Conservation (phyloP, 2,888 invertebrate species). For the Itoplectis maculator region DNA sequence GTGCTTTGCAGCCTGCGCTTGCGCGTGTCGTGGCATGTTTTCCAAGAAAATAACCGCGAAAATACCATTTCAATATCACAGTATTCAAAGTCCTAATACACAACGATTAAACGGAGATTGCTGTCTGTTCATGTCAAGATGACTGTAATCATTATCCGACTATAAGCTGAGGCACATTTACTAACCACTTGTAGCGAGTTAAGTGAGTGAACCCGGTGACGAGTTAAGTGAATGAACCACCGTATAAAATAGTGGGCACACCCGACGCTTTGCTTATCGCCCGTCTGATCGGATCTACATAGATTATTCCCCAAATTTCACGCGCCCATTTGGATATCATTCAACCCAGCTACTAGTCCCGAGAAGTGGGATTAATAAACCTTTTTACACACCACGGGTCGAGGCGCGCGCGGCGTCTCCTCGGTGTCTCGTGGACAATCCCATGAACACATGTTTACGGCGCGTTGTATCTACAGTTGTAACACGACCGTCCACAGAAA, state of each 20-base stretch:
- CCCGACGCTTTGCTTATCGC: not conserved
- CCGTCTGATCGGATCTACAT: constrained; percentile 22
- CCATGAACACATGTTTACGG: constrained; percentile 10
- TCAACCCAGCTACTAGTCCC: not conserved
- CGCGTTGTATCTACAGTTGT: not conserved
- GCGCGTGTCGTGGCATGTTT: not conserved
- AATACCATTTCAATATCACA: not conserved
- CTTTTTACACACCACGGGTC: constrained; percentile 39
- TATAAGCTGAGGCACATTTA: not conserved
- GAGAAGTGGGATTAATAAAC: constrained; percentile 35
- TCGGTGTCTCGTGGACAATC: constrained; percentile 27
- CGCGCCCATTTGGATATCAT: constrained; percentile 14
- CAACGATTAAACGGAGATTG: not conserved
- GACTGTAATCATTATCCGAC: no score
- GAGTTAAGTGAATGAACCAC: not conserved
- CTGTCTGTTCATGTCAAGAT: no score
- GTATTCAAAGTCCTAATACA: not conserved
- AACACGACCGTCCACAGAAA: constrained; percentile 9
- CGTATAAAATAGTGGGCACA: not conserved
- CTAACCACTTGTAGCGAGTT: not conserved
- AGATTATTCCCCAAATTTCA: constrained; percentile 14
- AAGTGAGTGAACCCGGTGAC: not conserved
- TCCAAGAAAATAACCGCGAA: not conserved
- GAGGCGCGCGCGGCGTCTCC: not conserved
- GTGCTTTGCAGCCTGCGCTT: not conserved